Conservation (phyloP, 2,888 invertebrate species). For the Cryptophagus acutangulus region DNA sequence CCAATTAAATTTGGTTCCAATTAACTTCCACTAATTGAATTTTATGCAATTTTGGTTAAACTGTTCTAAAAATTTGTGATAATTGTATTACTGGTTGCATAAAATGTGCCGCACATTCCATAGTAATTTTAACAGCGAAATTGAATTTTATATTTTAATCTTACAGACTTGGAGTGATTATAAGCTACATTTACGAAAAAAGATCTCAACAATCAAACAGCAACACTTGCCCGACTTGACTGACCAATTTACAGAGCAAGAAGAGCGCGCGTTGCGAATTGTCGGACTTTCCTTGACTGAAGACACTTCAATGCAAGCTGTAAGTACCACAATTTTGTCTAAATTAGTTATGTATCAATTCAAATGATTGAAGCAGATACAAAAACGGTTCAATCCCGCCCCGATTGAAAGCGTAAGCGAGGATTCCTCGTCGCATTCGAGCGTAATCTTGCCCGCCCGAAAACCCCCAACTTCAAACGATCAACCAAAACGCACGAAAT, state of each 20-base stretch:
- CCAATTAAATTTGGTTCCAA: neutral
- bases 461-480: conserved; percentile 8
- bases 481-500: too few relatives aligned
- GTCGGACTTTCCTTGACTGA: conserved; percentile 12
- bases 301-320: conserved; percentile 8
- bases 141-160: neutral
- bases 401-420: conserved; percentile 10
- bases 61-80: too few relatives aligned
- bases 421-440: conserved; percentile 14
- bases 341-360: neutral
- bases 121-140: neutral
- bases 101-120: too few relatives aligned
- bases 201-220: conserved; percentile 11
- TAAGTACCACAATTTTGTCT: conserved; percentile 7
- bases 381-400: conserved; percentile 13
- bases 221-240: conserved; percentile 7
- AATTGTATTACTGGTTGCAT: too few relatives aligned
- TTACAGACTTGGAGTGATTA: conserved; percentile 16
- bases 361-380: conserved; percentile 10
- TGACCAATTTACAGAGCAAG: conserved; percentile 12
- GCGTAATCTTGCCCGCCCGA: too few relatives aligned
- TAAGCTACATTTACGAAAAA: conserved; percentile 12
- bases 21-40: too few relatives aligned
- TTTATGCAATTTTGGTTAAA: too few relatives aligned
- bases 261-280: conserved; percentile 10